These are phyloP conservation scores for Cotesia vestalis DNA, from an alignment of 1,140 invertebrate species.

Conservation along the genomic window DNA sequence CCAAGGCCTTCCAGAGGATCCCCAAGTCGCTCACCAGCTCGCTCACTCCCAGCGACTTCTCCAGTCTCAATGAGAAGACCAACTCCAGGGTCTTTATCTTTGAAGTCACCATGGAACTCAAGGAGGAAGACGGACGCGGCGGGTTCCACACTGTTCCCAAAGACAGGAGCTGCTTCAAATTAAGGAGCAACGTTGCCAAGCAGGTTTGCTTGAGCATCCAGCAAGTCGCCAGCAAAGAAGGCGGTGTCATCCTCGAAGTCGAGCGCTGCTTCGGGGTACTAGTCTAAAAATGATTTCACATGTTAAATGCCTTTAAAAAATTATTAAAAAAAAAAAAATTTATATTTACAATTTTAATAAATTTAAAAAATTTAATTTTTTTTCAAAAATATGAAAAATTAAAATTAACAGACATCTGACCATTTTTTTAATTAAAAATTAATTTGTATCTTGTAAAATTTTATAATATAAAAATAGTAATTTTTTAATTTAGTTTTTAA, in stretches of 20 bases:
- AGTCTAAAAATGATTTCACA: too few species aligned
- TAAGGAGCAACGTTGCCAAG: constrained; percentile 90
- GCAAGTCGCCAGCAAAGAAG: constrained; percentile 81
- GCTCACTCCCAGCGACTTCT: constrained; percentile 67
- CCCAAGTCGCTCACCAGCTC: constrained; percentile 79
- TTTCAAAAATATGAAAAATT: too few species aligned
- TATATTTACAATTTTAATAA: too few species aligned
- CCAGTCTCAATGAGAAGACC: constrained; percentile 57
- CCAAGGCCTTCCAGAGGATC: constrained; percentile 88
- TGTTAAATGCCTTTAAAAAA: too few species aligned
- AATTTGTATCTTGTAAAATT: too few species aligned
- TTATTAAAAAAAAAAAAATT: too few species aligned
- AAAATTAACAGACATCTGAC: too few species aligned
- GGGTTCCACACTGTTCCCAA: constrained; percentile 86
- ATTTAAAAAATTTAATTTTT: too few species aligned
- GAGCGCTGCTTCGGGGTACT: constrained; percentile 95
- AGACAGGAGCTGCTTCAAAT: constrained; percentile 90
- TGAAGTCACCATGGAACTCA: constrained; percentile 91
- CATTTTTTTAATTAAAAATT: too few species aligned
- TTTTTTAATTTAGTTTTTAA: too few species aligned
- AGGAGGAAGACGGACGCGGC: constrained; percentile 87
- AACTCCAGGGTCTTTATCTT: constrained; percentile 76
- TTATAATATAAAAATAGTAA: too few species aligned
- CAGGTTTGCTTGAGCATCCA: constrained; percentile 90
- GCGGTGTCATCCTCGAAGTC: constrained; percentile 73